phyloP scores from a whole-genome alignment of 1,140 invertebrate species.

The Heliconius melpomene region DNA sequence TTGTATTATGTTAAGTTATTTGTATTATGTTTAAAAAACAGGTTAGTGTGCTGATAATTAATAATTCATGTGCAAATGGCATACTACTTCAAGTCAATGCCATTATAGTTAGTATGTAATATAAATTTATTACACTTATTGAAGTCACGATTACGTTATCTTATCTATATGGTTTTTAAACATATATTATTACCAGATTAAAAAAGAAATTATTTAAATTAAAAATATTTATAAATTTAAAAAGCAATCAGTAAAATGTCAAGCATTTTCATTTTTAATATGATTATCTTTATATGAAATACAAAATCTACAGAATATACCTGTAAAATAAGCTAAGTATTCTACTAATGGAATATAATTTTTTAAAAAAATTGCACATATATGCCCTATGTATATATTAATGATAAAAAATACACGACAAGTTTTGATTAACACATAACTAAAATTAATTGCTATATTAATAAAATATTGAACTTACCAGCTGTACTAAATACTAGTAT shows the following conservation, averaged over 20 bases:
- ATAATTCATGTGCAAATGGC: conserved; percentile 11
- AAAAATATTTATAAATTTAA: not conserved
- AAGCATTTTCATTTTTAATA: too few species aligned
- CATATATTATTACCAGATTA: not conserved
- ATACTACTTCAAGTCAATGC: not conserved
- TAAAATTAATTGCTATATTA: too few species aligned
- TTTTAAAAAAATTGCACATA: too few species aligned
- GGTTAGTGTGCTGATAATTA: conserved; percentile 2
- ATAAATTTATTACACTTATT: conserved; percentile 2
- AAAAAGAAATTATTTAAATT: not conserved
- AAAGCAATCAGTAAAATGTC: too few species aligned
- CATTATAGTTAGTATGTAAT: conserved; percentile 1
- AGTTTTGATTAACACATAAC: too few species aligned
- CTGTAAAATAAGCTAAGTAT: too few species aligned
- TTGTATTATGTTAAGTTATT: too few species aligned
- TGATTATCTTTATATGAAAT: too few species aligned
- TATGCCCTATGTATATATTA: too few species aligned
- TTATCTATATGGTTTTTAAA: not conserved
- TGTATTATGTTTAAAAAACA: not conserved
- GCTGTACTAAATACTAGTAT: conserved; percentile 26
- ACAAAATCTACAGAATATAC: too few species aligned
- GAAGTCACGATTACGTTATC: not conserved
- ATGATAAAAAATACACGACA: too few species aligned
- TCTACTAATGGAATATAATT: too few species aligned
- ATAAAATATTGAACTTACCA: conserved; percentile 30